Conservation (phyloP, 2,888 invertebrate species). For the Heliconius ismenius region DNA sequence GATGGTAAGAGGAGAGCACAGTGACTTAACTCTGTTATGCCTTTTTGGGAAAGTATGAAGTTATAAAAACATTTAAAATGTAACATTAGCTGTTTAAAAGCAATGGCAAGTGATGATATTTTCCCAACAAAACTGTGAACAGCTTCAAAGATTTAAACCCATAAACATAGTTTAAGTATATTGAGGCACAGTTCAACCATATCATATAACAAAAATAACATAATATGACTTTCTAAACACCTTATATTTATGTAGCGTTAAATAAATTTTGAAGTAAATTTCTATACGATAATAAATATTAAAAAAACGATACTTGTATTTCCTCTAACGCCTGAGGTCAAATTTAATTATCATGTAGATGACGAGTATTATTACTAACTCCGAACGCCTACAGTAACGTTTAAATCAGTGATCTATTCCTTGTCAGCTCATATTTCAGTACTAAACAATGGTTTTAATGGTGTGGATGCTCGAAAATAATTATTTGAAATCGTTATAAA, state of each 20-base stretch:
- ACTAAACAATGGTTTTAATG: slow-evolving; percentile 77
- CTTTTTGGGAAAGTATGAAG: rapidly evolving
- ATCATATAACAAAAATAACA: slow-evolving; percentile 3
- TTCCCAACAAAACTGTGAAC: background rate
- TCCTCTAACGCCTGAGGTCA: slow-evolving; percentile 69
- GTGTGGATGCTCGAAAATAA: slow-evolving; percentile 74
- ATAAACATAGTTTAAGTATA: too few species aligned
- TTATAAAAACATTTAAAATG: background rate
- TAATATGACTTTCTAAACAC: slow-evolving; percentile 9
- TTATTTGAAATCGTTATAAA: slow-evolving; percentile 76
- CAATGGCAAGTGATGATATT: background rate
- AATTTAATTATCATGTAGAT: slow-evolving; percentile 79
- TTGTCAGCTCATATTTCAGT: slow-evolving; percentile 62
- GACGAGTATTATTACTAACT: slow-evolving; percentile 56
- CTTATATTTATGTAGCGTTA: slow-evolving; percentile 54
- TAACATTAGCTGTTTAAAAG: background rate
- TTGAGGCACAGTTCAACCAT: background rate
- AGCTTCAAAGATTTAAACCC: background rate
- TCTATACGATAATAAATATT: slow-evolving; percentile 67
- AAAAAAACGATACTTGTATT: slow-evolving; percentile 57
- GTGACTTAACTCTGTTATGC: too few species aligned
- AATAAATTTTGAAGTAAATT: slow-evolving; percentile 72
- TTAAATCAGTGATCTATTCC: slow-evolving; percentile 64
- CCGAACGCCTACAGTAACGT: slow-evolving; percentile 67
- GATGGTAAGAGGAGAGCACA: too few species aligned